Evolutionary conservation across 2,888 invertebrate genomes (phyloP), one percentile per base, ranked within the genome.

Genomic region (Platynereis dumerilii): DNA sequence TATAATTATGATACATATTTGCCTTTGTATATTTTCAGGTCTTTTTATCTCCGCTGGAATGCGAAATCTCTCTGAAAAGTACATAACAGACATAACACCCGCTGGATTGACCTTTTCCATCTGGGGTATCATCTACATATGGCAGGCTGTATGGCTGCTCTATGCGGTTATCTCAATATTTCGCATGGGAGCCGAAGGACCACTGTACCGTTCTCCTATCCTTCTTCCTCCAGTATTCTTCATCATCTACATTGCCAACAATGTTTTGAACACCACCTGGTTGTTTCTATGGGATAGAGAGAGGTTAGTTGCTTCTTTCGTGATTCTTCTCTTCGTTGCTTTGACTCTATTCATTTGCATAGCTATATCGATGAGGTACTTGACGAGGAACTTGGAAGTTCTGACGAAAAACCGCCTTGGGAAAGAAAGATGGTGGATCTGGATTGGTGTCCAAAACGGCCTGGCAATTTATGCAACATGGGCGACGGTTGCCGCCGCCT

Each of bases 81-180:
- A 68, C 60, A 58, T 65, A 45, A 69, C 76, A 5, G 71, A 72
- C 12, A 74, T 79, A 27, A 76, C 77, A 2, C 80, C 80, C 3
- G 75, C 78, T 1, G 75, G 77, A 2, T 78, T 78, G 79, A 76
- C 77, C 1, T 80, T 80, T 68, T 72, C 73, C 52, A 77, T 78
- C 39, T 76, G 76, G 75, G 77, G 78, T 72, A 74, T 74, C 0
- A 79, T 80, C 64, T 79, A 78, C 69, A 58, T 74, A 1, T 78
- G 76, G 75, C 77, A 80, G 60, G 48, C 29, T 1, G 2, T 60
- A 20, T 78, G 75, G 75, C 60, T 77, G 3, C 10, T 78, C 24
- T 78, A 76, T 60, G 70, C 73, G 48, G 28, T 78, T 15, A 54
- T 72, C 20, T 69, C 75, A 2, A 69, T 77, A 10, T 77, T 74